Conservation (phyloP, 2,113 vertebrate genomes). For the Silurus meridionalis region DNA sequence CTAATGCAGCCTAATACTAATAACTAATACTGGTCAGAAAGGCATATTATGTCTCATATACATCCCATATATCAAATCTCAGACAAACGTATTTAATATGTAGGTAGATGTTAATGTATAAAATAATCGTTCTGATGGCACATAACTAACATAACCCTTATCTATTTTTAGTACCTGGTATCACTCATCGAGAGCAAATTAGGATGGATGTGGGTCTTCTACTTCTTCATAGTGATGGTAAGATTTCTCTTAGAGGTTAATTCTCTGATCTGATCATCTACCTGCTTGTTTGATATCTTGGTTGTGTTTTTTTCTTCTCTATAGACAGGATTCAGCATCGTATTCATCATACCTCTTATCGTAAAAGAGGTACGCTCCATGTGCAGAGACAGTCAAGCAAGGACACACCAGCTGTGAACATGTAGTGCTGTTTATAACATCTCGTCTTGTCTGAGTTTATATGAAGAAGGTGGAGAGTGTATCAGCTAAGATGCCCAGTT, state of each 20-base stretch:
- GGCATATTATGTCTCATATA: not conserved
- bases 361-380: conserved; percentile 74
- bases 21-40: not conserved
- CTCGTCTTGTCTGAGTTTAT: not conserved
- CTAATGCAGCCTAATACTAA: not conserved
- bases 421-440: not conserved
- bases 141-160: not conserved
- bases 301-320: not conserved
- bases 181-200: conserved; percentile 89
- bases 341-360: conserved; percentile 86
- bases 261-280: not conserved
- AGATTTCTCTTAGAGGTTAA: conserved; percentile 53
- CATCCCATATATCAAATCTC: not conserved
- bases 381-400: conserved; percentile 66
- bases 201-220: conserved; percentile 92
- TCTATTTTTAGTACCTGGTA: conserved; percentile 83
- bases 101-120: not conserved
- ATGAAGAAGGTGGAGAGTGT: not conserved
- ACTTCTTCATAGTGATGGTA: conserved; percentile 97
- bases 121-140: not conserved
- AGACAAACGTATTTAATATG: not conserved
- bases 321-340: conserved; percentile 84
- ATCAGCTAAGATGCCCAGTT: not conserved
- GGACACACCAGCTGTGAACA: conserved; percentile 66
- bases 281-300: not conserved